Conservation (phyloP, 2,113 vertebrate genomes). For the Nothobranchius furzeri region DNA sequence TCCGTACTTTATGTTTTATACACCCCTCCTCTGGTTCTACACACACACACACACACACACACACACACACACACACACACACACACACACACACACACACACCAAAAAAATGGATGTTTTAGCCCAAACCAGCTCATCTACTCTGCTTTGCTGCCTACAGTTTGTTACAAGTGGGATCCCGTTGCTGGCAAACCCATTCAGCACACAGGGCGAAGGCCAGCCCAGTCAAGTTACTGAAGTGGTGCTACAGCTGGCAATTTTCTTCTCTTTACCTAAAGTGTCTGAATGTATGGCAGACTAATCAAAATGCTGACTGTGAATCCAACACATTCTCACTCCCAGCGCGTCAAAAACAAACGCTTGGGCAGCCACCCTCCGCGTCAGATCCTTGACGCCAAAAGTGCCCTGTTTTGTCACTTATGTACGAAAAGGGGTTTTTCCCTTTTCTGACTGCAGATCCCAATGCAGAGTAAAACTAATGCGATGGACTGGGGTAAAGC, state of each 20-base stretch:
- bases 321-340: not conserved
- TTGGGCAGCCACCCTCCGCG: no score
- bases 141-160: not conserved
- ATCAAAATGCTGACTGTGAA: constrained; percentile 28
- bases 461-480: no score
- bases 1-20: constrained; percentile 19
- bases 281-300: constrained; percentile 51
- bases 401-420: no score
- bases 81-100: no score
- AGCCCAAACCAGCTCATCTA: constrained; percentile 6
- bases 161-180: constrained; percentile 47
- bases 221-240: constrained; percentile 65
- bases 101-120: constrained; percentile 18
- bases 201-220: constrained; percentile 40
- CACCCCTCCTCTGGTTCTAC: not conserved
- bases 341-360: constrained; percentile 9
- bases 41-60: no score
- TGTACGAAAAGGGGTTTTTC: no score
- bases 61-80: no score
- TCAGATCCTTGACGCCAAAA: no score
- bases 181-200: constrained; percentile 49
- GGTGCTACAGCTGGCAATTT: constrained; percentile 53
- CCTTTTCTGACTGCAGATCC: no score
- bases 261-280: constrained; percentile 60
- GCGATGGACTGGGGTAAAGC: no score